Base-by-base conservation (phyloP, 23 tunicate genomes). In the Aplidium turbinatum region DNA sequence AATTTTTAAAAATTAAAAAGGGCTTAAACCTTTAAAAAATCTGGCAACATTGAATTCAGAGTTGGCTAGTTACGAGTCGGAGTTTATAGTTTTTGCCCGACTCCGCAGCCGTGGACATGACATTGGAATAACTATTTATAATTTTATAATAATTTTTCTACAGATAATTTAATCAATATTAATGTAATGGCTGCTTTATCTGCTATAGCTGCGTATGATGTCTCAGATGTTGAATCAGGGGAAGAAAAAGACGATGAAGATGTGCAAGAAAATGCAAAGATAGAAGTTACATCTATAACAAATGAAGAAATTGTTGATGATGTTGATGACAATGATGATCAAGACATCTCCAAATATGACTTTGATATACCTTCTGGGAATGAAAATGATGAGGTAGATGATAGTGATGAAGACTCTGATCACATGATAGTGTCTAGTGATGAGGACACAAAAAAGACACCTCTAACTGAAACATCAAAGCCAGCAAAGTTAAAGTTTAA, bases 121-220 rank as follows among this genome's bases (percentile, higher is more conserved):
- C n/a, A n/a, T n/a, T n/a, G n/a, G n/a, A n/a, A n/a, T n/a, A n/a
- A n/a, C n/a, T n/a, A n/a, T n/a, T n/a, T n/a, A n/a, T n/a, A n/a
- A n/a, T n/a, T n/a, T n/a, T n/a, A n/a, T n/a, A n/a, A n/a, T n/a
- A n/a, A n/a, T n/a, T n/a, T n/a, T n/a, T n/a, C n/a, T n/a, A n/a
- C n/a, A n/a, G n/a, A n/a, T n/a, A n/a, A n/a, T n/a, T n/a, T n/a
- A n/a, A n/a, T n/a, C n/a, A n/a, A n/a, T n/a, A n/a, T n/a, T n/a
- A n/a, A n/a, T n/a, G n/a, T 32, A 65, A 88, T 88, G 96, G 85
- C 96, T 52, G 86, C 71, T 34, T 81, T 88, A 60, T 61, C 81
- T 58, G 96, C 96, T 3, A 50, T 88, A 21, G 77, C 96, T 57
- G 81, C 87, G 0, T 88, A 88, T 76, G 96, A 81, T 61, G 78